Base-by-base conservation (phyloP, 1,140 invertebrate genomes). In the Temnothorax longispinosus region DNA sequence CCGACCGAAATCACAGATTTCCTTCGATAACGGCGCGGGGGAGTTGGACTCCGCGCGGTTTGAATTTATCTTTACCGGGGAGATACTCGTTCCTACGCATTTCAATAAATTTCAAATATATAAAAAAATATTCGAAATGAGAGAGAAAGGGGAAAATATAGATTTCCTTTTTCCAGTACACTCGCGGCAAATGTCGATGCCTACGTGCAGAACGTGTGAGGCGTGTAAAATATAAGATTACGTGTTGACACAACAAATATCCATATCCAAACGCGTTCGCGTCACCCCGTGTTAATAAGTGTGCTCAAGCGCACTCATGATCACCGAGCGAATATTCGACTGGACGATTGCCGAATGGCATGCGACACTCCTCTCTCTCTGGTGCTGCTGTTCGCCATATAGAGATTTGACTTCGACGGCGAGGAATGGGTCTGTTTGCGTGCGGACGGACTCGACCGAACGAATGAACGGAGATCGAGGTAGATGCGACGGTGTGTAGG, bases 321-420 rank as follows among this genome's bases (percentile, higher is more conserved):
- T 74, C 56, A 60, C 50, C 69, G 60, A 27, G 58, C 21, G 38
- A 74, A 77, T 87, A 90, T 88, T 82, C 77, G 89, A 91, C 88
- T 88, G 89, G 87, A 81, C 21, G 54, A 10, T 50, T n/a, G 90
- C 74, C 87, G 86, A 90, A 90, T 81, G 86, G 78, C 84, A 76
- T 85, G 80, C 71, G 76, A 52, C 32, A 76, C 69, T 44, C 47
- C 58, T 32, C 54, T 76, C 54, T 76, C 21, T 50, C 52, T 71
- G 74, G 62, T 80, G 38, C 47, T n/a, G 47, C 15, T 38, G 38
- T 89, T 78, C 11, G 71, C 60, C 18, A 32, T 71, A 71, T 71
- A 64, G 54, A 85, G 89, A 56, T 38, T 64, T 65, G 13, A 44
- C 32, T 71, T 69, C 65, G 65, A 82, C 50, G 65, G 18, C 77